Conservation (phyloP, 2,797 vertebrate species). For the Pelodytes ibericus region DNA sequence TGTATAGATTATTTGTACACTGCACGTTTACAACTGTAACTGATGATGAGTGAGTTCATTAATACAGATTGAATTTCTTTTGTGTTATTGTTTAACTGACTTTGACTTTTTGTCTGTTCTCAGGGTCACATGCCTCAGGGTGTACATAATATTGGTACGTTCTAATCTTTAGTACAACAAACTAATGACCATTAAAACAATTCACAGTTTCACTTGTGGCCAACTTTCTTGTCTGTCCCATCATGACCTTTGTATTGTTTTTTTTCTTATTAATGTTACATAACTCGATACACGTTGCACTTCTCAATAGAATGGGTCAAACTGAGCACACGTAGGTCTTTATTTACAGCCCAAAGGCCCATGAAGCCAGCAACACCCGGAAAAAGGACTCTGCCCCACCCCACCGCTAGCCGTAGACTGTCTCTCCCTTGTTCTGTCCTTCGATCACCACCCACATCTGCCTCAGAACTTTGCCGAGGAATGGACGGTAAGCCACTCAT, state of each 20-base stretch:
- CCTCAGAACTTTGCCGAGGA: background rate
- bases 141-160: background rate
- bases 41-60: too few species aligned
- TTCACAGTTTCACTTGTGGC: background rate
- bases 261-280: too few species aligned
- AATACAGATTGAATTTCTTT: too few species aligned
- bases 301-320: too few species aligned
- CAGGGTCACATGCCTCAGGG: constrained; percentile 10
- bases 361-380: background rate
- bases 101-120: background rate
- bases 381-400: constrained; percentile 1
- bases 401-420: constrained; percentile 32
- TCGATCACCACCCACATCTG: background rate
- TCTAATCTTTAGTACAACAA: background rate
- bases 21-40: too few species aligned
- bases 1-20: too few species aligned
- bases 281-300: too few species aligned
- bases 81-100: background rate
- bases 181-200: background rate
- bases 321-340: background rate
- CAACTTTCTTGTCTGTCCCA: too few species aligned
- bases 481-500: constrained; percentile 29
- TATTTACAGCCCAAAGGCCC: constrained; percentile 1
- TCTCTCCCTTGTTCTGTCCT: constrained; percentile 27
- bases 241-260: too few species aligned